Conservation (phyloP, 2,113 vertebrate species). For the Hystrix cristata region DNA sequence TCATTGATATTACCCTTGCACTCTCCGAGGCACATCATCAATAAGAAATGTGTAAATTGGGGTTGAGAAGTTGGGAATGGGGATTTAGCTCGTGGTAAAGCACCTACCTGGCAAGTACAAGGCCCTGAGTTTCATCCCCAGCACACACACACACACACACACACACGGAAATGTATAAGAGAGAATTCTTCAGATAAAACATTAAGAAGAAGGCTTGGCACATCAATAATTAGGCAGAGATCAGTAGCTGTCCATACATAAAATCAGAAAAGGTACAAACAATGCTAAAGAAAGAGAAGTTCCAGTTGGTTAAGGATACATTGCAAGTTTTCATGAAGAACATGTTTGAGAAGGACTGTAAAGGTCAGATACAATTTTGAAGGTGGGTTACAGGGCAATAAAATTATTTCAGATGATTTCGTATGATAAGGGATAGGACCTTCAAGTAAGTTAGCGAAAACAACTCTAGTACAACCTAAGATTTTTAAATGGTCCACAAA, state of each 20-base stretch:
- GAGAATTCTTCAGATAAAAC: background rate
- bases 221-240: background rate
- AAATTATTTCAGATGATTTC: background rate
- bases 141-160: no score
- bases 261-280: background rate
- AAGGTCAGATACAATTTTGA: slow-evolving; percentile 8
- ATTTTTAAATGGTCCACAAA: background rate
- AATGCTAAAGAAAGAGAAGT: background rate
- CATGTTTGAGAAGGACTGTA: background rate
- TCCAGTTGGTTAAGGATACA: background rate
- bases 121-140: no score
- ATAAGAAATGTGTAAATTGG: background rate
- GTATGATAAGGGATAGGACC: background rate
- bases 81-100: no score
- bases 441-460: background rate
- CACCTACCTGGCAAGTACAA: no score
- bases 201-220: background rate
- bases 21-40: background rate
- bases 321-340: background rate
- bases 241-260: background rate
- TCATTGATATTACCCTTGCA: background rate
- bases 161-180: background rate
- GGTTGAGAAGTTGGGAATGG: no score
- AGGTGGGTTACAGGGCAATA: background rate
- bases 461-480: background rate